Percentiles rank a stretch among this genome's conserved stretches.
phyloP scores from a whole-genome alignment of 2,888 invertebrate species.

The Epistrophe eligans region DNA sequence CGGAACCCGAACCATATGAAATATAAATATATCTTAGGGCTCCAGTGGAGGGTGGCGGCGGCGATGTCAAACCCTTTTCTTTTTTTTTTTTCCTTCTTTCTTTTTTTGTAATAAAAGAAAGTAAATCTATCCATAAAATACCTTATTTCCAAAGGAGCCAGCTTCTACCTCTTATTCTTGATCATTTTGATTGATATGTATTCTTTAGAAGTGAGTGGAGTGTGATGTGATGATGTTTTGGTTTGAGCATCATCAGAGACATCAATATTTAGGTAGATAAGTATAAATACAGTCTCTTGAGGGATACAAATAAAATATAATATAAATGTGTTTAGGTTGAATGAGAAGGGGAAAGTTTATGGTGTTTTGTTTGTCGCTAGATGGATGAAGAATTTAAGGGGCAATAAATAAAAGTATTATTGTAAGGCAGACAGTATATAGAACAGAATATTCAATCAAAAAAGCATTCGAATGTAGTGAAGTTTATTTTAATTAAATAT shows the following conservation, averaged over 20 bases:
- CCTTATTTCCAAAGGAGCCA: slow-evolving; percentile 10
- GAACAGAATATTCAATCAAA: too few relatives aligned
- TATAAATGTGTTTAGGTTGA: too few relatives aligned
- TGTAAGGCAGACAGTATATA: background rate
- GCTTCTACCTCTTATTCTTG: background rate
- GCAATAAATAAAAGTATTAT: slow-evolving; percentile 2
- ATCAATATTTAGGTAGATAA: slow-evolving; percentile 26
- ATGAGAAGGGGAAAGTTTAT: background rate
- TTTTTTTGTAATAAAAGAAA: background rate
- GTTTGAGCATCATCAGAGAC: slow-evolving; percentile 21
- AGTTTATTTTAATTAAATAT: too few relatives aligned
- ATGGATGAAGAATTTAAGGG: background rate
- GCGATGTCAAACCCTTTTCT: slow-evolving; percentile 32
- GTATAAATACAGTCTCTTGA: slow-evolving; percentile 8
- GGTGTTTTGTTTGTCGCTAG: background rate
- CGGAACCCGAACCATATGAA: slow-evolving; percentile 12
- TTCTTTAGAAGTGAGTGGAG: slow-evolving; percentile 2
- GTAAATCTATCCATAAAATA: slow-evolving; percentile 34
- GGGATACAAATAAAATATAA: background rate
- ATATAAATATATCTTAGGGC: slow-evolving; percentile 23
- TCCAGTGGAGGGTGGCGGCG: background rate
- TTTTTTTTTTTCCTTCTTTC: background rate
- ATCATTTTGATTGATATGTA: slow-evolving; percentile 31
- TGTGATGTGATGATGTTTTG: slow-evolving; percentile 21
- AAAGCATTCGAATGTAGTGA: too few relatives aligned